Conservation (phyloP, 2,113 vertebrate genomes). For the Azemiops feae region DNA sequence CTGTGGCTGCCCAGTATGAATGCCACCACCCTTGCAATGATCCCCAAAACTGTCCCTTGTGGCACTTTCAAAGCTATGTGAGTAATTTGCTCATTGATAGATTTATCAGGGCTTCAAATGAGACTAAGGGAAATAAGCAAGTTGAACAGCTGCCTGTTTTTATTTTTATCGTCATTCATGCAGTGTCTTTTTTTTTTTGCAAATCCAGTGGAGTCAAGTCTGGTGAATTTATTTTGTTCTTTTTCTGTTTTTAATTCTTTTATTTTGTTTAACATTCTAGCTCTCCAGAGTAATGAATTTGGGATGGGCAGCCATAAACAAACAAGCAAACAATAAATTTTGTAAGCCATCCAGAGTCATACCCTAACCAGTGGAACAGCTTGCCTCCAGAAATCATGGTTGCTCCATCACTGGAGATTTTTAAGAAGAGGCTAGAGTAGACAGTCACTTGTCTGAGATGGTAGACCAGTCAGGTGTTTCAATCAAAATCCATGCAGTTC, state of each 20-base stretch:
- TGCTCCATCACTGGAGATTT: no score
- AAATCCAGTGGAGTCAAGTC: background rate
- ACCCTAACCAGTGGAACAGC: no score
- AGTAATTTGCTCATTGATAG: background rate
- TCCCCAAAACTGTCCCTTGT: conserved; percentile 39
- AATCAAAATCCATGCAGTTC: no score
- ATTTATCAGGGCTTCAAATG: no score
- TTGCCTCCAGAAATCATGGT: no score
- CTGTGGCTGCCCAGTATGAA: conserved; percentile 45
- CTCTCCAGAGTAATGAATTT: background rate
- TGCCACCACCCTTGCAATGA: conserved; percentile 17
- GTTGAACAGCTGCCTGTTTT: background rate
- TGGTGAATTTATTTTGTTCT: no score
- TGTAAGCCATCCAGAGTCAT: no score
- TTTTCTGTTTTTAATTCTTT: background rate
- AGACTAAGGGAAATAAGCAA: background rate
- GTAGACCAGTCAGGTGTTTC: no score
- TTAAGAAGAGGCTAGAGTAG: no score
- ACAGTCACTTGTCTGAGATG: no score
- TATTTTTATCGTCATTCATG: background rate
- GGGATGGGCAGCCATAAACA: background rate
- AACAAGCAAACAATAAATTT: no score
- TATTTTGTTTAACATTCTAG: no score
- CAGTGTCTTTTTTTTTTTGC: background rate
- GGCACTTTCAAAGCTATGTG: conserved; percentile 40